A percentile compares a stretch with the other conserved stretches of the same genome.
These are phyloP conservation scores for Stichodactyla helianthus DNA, from an alignment of 64 coral and sea anemone genomes.

Conservation along the genomic window DNA sequence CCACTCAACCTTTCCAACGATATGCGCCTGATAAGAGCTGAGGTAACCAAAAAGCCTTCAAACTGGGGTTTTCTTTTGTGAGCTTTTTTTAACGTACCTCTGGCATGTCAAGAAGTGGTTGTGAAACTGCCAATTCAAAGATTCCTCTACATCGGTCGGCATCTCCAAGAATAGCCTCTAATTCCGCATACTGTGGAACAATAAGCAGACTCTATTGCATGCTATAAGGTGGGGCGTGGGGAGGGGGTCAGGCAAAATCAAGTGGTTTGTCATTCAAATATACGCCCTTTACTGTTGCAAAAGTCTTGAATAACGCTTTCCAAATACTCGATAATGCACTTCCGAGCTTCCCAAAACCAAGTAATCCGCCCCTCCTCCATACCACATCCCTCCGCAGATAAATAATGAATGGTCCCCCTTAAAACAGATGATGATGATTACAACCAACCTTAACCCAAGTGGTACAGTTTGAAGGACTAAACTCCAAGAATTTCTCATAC, in stretches of 20 bases:
- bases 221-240: neutral
- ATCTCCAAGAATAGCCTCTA: slow-evolving; percentile 89
- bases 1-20: too few species aligned
- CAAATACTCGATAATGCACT: too few species aligned
- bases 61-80: neutral
- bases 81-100: slow-evolving; percentile 59
- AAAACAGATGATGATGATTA: neutral
- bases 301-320: too few species aligned
- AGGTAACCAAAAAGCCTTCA: too few species aligned
- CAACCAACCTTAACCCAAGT: slow-evolving; percentile 91
- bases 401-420: too few species aligned
- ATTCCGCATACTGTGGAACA: slow-evolving; percentile 65
- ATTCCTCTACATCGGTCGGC: slow-evolving; percentile 67
- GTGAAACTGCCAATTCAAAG: slow-evolving; percentile 87
- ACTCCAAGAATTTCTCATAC: slow-evolving; percentile 96
- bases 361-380: too few species aligned
- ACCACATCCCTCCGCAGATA: too few species aligned
- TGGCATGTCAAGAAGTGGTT: slow-evolving; percentile 93
- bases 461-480: slow-evolving; percentile 87
- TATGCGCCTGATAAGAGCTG: too few species aligned
- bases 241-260: neutral
- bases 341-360: too few species aligned
- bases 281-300: too few species aligned
- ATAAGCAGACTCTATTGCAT: neutral
- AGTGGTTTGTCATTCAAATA: neutral